phyloP scores from a whole-genome alignment of 2,888 invertebrate genomes.

The Lepidonotus clava region DNA sequence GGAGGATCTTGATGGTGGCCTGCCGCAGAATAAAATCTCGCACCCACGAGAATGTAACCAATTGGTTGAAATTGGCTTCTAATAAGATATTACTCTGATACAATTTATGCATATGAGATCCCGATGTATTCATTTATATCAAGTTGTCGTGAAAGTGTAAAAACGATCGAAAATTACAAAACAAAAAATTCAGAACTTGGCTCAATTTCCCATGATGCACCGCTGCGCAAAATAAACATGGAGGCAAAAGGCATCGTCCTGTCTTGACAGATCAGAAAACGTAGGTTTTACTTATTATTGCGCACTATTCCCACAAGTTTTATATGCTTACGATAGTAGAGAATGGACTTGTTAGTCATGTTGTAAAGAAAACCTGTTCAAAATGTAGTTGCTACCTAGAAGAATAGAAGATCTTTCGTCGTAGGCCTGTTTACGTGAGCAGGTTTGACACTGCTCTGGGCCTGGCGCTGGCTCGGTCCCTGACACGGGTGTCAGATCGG shows the following conservation, averaged over 20 bases:
- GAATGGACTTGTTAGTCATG: neutral
- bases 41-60: neutral
- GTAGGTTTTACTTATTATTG: neutral
- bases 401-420: too few relatives aligned
- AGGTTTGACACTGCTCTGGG: too few relatives aligned
- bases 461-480: too few relatives aligned
- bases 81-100: neutral
- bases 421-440: too few relatives aligned
- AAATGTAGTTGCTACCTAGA: too few relatives aligned
- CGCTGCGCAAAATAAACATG: constrained; percentile 7
- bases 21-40: neutral
- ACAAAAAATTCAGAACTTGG: neutral
- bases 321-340: neutral
- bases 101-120: neutral
- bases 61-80: neutral
- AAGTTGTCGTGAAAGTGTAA: too few relatives aligned
- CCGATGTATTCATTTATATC: too few relatives aligned
- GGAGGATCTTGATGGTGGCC: constrained; percentile 16
- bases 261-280: neutral
- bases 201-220: constrained; percentile 18
- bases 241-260: neutral
- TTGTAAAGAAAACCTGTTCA: neutral
- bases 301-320: neutral
- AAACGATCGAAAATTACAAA: neutral
- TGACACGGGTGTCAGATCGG: too few relatives aligned